Conservation (phyloP, 2,888 invertebrate species). For the Deroplatys truncata region DNA sequence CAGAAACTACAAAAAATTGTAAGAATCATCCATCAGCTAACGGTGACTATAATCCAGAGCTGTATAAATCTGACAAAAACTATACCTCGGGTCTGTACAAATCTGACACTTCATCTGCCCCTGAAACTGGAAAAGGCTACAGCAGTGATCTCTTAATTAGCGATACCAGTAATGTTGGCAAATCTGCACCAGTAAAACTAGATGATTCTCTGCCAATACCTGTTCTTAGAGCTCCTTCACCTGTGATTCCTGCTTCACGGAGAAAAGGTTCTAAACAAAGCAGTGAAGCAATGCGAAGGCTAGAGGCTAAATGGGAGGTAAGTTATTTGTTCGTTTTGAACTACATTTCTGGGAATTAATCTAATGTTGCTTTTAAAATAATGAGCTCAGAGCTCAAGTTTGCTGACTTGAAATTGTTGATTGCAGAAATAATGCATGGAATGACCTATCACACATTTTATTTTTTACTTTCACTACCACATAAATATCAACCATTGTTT, state of each 20-base stretch:
- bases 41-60: background rate
- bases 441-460: too few relatives aligned
- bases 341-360: too few relatives aligned
- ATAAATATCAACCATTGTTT: too few relatives aligned
- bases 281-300: conserved; percentile 19
- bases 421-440: too few relatives aligned
- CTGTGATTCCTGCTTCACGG: conserved; percentile 10
- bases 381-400: too few relatives aligned
- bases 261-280: background rate
- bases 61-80: background rate
- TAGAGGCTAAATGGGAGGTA: conserved; percentile 29
- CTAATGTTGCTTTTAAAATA: too few relatives aligned
- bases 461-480: too few relatives aligned
- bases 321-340: background rate
- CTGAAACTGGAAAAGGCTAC: background rate
- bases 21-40: background rate
- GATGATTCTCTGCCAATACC: conserved; percentile 29
- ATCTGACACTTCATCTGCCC: background rate
- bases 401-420: too few relatives aligned
- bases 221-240: conserved; percentile 19
- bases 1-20: background rate
- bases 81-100: too few relatives aligned
- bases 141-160: background rate
- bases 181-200: background rate
- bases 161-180: background rate